Evolutionary conservation across 92 coral and sea anemone genomes (phyloP), one percentile per base, ranked within the genome.

Genomic region (Anthopleura xanthogrammica): DNA sequence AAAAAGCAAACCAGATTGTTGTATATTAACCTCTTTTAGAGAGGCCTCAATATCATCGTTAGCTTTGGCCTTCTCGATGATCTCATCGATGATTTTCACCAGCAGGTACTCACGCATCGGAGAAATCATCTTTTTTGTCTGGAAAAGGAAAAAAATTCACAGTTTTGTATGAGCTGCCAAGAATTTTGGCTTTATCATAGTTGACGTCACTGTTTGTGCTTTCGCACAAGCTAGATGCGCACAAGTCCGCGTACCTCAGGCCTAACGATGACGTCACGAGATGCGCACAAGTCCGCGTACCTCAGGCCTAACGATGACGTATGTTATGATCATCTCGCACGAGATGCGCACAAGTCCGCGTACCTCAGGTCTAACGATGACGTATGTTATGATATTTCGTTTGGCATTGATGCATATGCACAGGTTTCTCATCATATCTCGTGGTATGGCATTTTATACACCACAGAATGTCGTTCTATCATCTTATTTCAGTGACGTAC

Each of bases 11-110:
- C 13, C 14, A 11, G 17, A 11, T 3, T 54, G 58, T 54, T 2
- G 58, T 54, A 23, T 62, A 62, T 62, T 62, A 20, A 62, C 70
- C 70, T 62, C 70, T 62, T 62, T 20, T 62, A 94, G 43, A 20
- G 95, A 88, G 50, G 93, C 90, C 78, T 97, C 99, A 39, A 97
- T 86, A 76, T 92, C 93, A 62, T 97, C 96, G 12, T 90, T 85
- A 64, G 88, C 91, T 83, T 90, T 91, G 55, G 95, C 95, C 23
- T 87, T 89, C 56, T 94, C 87, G 3, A 80, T 88, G n/a, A 94
- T 87, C 68, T 94, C 86, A n/a, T 92, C 97, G 36, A 92, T 78
- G 41, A 83, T 89, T 74, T 77, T 80, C 20, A 89, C 92, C 24
- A 93, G 75, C 29, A 86, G 84, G 60, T 87, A 84, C 73, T 85